Conservation (phyloP, 1,140 invertebrate species). For the Mya arenaria region DNA sequence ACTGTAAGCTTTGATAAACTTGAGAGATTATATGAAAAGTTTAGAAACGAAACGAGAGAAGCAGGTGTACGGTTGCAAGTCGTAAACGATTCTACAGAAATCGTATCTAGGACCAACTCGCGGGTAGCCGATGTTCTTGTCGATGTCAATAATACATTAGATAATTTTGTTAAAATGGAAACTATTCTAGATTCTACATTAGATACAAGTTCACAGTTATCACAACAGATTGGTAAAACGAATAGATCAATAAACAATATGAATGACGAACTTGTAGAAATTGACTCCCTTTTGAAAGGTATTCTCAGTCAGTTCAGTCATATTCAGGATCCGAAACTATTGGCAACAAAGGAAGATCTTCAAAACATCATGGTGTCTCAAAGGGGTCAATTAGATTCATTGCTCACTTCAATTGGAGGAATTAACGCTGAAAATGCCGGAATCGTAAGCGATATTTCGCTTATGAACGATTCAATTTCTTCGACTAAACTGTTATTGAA, state of each 20-base stretch:
- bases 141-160: constrained; percentile 46
- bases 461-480: constrained; percentile 6
- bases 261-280: background rate
- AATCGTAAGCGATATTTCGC: background rate
- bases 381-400: background rate
- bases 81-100: background rate
- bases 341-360: background rate
- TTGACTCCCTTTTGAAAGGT: background rate
- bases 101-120: background rate
- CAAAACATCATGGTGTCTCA: background rate
- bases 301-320: constrained; percentile 33
- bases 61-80: background rate
- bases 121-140: background rate
- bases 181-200: background rate
- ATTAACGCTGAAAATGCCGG: background rate
- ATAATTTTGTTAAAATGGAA: constrained; percentile 9
- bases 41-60: background rate
- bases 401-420: background rate
- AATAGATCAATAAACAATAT: constrained; percentile 15
- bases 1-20: constrained; percentile 8
- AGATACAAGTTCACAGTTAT: background rate
- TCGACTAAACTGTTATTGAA: constrained; percentile 12
- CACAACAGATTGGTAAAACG: background rate
- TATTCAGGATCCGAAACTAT: constrained; percentile 29
- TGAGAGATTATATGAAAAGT: background rate